phyloP scores from a whole-genome alignment of 2,888 invertebrate species.

The Sepioteuthis lessoniana region DNA sequence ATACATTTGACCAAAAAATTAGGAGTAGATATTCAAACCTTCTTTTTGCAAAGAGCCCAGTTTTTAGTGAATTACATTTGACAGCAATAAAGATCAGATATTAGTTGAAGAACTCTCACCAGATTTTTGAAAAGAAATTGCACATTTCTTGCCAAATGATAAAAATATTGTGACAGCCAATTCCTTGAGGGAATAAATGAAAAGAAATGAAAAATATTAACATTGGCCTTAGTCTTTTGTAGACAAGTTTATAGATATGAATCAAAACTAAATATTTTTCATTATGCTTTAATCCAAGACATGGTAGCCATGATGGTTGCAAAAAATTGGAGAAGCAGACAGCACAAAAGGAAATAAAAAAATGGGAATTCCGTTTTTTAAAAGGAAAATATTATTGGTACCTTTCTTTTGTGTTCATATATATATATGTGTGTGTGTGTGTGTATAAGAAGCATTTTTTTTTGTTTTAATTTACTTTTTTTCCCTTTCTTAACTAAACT shows the following conservation, averaged over 20 bases:
- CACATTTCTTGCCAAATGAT: not conserved
- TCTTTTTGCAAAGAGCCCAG: not conserved
- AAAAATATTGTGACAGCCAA: not conserved
- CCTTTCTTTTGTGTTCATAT: not conserved
- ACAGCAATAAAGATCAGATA: constrained; percentile 2
- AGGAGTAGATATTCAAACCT: not conserved
- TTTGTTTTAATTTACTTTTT: too few relatives aligned
- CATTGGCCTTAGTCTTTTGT: not conserved
- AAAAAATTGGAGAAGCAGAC: not conserved
- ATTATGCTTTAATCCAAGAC: not conserved
- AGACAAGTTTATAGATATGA: not conserved
- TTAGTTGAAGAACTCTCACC: not conserved
- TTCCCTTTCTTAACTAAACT: too few relatives aligned
- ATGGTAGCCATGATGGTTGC: not conserved
- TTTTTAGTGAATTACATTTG: not conserved
- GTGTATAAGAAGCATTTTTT: too few relatives aligned
- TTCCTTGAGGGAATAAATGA: not conserved
- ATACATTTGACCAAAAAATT: not conserved
- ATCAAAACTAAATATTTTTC: not conserved
- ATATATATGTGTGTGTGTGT: too few relatives aligned
- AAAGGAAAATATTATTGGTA: not conserved
- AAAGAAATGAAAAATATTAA: not conserved
- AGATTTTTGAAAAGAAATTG: not conserved
- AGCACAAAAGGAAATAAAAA: not conserved
- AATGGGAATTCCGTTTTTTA: not conserved